phyloP scores from a whole-genome alignment of 2,888 invertebrate genomes.

The Pammene fasciana region DNA sequence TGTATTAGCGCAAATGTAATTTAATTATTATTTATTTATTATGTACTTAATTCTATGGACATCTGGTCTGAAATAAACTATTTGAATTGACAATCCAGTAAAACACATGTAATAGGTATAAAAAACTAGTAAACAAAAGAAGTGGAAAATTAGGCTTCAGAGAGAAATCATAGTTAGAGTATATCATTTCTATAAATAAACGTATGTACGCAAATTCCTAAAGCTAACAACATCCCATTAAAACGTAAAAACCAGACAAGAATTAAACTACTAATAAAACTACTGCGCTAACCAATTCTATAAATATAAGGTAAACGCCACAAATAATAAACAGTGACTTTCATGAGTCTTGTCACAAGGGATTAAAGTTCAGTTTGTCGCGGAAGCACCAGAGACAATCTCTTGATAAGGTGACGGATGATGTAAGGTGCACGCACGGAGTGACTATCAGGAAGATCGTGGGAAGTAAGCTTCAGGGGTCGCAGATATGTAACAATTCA shows the following conservation, averaged over 20 bases:
- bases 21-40: too few relatives aligned
- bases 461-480: background rate
- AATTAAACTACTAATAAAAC: constrained; percentile 17
- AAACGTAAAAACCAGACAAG: constrained; percentile 11
- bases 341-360: constrained; percentile 11
- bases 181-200: background rate
- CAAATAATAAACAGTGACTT: constrained; percentile 17
- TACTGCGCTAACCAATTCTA: constrained; percentile 15
- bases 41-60: too few relatives aligned
- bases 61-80: too few relatives aligned
- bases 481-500: too few relatives aligned
- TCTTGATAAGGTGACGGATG: constrained; percentile 23
- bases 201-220: background rate
- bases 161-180: background rate
- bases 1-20: too few relatives aligned
- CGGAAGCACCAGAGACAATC: background rate
- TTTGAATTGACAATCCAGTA: too few relatives aligned
- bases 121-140: background rate
- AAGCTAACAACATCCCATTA: constrained; percentile 5
- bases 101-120: too few relatives aligned
- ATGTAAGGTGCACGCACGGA: constrained; percentile 23
- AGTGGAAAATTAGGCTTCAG: constrained; percentile 1
- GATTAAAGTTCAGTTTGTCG: constrained; percentile 9
- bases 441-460: constrained; percentile 9
- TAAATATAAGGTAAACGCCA: constrained; percentile 17